Percentiles rank a stretch among this genome's conserved stretches.
Conservation (phyloP, 2,888 invertebrate species). For the Sericinus montela region DNA sequence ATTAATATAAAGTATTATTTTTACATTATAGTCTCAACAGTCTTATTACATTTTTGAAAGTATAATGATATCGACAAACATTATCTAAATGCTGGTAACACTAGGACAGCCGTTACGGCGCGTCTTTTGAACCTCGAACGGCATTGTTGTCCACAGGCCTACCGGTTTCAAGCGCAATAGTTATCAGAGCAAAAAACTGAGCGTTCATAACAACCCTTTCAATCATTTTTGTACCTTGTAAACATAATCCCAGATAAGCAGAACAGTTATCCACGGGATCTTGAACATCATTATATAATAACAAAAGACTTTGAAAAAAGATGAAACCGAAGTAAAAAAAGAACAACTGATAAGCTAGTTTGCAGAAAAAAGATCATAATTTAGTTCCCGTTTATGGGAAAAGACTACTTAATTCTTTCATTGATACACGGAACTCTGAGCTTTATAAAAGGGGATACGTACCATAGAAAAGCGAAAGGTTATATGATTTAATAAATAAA, state of each 20-base stretch:
- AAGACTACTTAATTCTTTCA: too few relatives aligned
- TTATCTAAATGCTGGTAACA: slow-evolving; percentile 22
- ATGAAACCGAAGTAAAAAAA: slow-evolving; percentile 30
- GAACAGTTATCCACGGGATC: slow-evolving; percentile 37
- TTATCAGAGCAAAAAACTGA: slow-evolving; percentile 39
- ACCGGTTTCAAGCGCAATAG: slow-evolving; percentile 13
- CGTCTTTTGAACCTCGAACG: slow-evolving; percentile 6
- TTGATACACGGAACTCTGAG: too few relatives aligned
- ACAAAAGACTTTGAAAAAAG: slow-evolving; percentile 29
- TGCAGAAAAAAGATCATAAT: slow-evolving; percentile 13
- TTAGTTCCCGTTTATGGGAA: too few relatives aligned
- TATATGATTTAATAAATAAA: too few relatives aligned
- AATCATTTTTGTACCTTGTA: slow-evolving; percentile 31
- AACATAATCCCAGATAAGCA: slow-evolving; percentile 45
- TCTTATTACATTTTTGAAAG: too few relatives aligned
- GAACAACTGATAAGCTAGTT: slow-evolving; percentile 14
- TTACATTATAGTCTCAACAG: too few relatives aligned
- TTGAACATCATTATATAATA: slow-evolving; percentile 32
- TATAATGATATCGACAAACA: neutral
- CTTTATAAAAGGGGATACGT: too few relatives aligned
- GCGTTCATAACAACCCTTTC: slow-evolving; percentile 55
- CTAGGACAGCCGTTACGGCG: slow-evolving; percentile 1
- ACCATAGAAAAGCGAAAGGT: too few relatives aligned
- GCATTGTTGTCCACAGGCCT: slow-evolving; percentile 5
- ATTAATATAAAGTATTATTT: too few relatives aligned